phyloP scores from a whole-genome alignment of 2,113 vertebrate species.

The Panurus biarmicus region DNA sequence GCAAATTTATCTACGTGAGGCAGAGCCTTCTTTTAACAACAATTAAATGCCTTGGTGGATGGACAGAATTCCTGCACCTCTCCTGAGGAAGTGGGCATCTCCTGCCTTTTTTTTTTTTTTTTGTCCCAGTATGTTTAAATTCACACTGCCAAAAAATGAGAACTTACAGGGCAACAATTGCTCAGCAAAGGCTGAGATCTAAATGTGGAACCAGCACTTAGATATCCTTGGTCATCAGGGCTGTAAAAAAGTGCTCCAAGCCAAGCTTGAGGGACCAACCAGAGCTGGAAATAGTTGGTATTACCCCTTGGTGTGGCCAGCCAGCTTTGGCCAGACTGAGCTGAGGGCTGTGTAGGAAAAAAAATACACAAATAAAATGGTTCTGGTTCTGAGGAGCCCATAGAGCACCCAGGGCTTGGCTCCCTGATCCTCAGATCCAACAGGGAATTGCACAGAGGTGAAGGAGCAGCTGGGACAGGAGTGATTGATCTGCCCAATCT shows the following conservation, averaged over 20 bases:
- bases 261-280: neutral
- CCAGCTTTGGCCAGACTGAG: neutral
- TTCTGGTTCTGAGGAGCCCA: neutral
- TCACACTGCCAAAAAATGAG: neutral
- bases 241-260: neutral
- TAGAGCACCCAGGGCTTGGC: neutral
- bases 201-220: neutral
- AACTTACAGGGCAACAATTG: accelerated
- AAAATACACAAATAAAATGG: accelerated
- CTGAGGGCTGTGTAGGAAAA: neutral
- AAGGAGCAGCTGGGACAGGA: neutral
- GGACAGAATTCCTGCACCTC: neutral
- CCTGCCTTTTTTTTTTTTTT: neutral
- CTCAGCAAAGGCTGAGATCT: neutral
- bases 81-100: neutral
- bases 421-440: neutral
- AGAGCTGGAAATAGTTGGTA: neutral
- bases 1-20: neutral
- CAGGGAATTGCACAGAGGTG: neutral
- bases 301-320: neutral
- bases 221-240: neutral
- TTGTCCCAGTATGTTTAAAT: neutral
- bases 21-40: accelerated
- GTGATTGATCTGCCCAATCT: neutral
- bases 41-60: neutral